These are phyloP conservation scores for Cercopithecus neglectus DNA, from an alignment of 2,797 vertebrate species.

Conservation along the genomic window DNA sequence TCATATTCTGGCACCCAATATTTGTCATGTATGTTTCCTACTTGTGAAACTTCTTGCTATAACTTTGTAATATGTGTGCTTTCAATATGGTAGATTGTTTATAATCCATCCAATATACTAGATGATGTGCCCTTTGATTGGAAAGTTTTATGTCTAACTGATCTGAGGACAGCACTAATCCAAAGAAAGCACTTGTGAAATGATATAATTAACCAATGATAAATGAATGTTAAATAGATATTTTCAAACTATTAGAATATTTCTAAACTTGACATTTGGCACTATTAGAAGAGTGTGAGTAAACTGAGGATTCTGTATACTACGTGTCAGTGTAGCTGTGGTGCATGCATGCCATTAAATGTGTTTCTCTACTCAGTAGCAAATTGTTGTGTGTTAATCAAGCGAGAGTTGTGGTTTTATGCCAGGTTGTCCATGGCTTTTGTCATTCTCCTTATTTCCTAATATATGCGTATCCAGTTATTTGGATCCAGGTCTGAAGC, in stretches of 20 bases:
- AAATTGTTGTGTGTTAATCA: neutral
- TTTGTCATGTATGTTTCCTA: neutral
- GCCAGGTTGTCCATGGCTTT: neutral
- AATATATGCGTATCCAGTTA: neutral
- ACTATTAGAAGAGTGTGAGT: neutral
- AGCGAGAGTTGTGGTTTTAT: neutral
- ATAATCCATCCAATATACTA: neutral
- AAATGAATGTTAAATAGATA: neutral
- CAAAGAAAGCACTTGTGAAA: neutral
- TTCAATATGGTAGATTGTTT: neutral
- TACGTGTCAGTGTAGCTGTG: neutral
- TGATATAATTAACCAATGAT: neutral
- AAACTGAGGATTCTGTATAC: neutral
- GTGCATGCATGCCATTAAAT: too few relatives aligned
- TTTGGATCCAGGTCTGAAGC: neutral
- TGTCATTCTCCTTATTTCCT: neutral
- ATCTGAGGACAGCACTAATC: neutral
- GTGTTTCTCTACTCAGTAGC: neutral
- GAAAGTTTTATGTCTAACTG: neutral
- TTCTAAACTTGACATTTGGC: neutral
- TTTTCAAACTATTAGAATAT: neutral
- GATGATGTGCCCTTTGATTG: neutral
- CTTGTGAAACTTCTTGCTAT: neutral
- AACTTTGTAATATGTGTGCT: neutral
- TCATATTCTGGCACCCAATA: neutral